A percentile compares a stretch with the other conserved stretches of the same genome.
phyloP scores from a whole-genome alignment of 2,888 invertebrate genomes.

The Agriopis marginaria region DNA sequence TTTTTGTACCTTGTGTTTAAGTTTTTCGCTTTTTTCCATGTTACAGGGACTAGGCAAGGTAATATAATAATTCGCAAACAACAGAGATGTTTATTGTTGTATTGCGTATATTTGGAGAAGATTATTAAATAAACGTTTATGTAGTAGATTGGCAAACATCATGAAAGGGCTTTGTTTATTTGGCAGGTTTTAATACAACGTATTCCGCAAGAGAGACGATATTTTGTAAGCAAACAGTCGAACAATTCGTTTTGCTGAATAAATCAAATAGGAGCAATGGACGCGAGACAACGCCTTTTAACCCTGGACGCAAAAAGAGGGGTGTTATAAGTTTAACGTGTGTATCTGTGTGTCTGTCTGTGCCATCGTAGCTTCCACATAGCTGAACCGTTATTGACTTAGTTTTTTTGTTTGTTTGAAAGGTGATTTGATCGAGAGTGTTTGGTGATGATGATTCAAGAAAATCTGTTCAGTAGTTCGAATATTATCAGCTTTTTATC shows the following conservation, averaged over 20 bases:
- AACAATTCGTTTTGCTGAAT: slow-evolving; percentile 18
- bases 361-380: too few relatives aligned
- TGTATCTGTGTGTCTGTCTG: background rate
- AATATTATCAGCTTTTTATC: too few relatives aligned
- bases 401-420: too few relatives aligned
- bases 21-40: too few relatives aligned
- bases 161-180: background rate
- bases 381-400: too few relatives aligned
- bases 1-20: too few relatives aligned
- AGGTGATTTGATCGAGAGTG: too few relatives aligned
- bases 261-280: slow-evolving; percentile 9
- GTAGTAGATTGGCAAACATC: slow-evolving; percentile 7
- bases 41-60: background rate
- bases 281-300: background rate
- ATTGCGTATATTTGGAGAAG: background rate
- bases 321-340: too few relatives aligned
- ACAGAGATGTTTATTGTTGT: slow-evolving; percentile 1
- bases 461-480: too few relatives aligned
- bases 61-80: slow-evolving; percentile 1
- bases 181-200: slow-evolving; percentile 2
- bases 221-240: slow-evolving; percentile 4
- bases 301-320: too few relatives aligned
- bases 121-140: slow-evolving; percentile 4
- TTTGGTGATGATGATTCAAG: too few relatives aligned
- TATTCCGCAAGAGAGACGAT: background rate